phyloP scores from a whole-genome alignment of 2,113 vertebrate species.

The Oreochromis aureus region DNA sequence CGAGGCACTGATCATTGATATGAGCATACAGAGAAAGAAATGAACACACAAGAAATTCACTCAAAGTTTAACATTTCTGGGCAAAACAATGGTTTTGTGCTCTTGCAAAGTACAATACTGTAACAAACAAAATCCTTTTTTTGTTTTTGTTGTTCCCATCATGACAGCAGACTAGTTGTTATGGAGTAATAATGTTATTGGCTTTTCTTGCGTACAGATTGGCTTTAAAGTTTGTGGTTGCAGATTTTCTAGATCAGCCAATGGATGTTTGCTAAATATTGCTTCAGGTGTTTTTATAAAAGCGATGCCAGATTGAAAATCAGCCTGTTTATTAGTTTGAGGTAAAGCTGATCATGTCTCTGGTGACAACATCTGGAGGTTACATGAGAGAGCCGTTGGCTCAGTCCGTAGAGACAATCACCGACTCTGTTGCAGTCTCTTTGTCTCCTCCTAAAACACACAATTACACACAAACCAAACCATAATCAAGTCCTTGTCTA shows the following conservation, averaged over 20 bases:
- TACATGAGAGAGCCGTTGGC: conserved; percentile 54
- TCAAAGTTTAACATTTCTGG: not conserved
- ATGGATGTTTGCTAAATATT: conserved; percentile 26
- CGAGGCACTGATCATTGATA: not conserved
- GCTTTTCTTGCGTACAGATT: not conserved
- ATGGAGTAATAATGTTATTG: not conserved
- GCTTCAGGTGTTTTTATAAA: conserved; percentile 39
- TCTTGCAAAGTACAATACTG: not conserved
- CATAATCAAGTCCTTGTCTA: not conserved
- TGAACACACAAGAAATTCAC: not conserved
- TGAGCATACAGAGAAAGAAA: not conserved
- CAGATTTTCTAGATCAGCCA: not conserved
- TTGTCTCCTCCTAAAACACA: conserved; percentile 10
- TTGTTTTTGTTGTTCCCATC: not conserved
- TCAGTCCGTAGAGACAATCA: conserved; percentile 16
- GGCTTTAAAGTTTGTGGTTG: not conserved
- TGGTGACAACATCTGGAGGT: conserved; percentile 64
- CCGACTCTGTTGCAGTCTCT: not conserved
- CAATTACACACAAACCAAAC: not conserved
- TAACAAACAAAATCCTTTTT: not conserved
- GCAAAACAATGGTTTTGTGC: not conserved
- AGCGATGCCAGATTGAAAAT: conserved; percentile 10
- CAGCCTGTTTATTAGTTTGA: conserved; percentile 52
- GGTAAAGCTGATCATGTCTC: conserved; percentile 48
- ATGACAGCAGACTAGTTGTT: not conserved